Evolutionary conservation across 1,140 invertebrate species (phyloP).

Genomic region (Liolophura sinensis): DNA sequence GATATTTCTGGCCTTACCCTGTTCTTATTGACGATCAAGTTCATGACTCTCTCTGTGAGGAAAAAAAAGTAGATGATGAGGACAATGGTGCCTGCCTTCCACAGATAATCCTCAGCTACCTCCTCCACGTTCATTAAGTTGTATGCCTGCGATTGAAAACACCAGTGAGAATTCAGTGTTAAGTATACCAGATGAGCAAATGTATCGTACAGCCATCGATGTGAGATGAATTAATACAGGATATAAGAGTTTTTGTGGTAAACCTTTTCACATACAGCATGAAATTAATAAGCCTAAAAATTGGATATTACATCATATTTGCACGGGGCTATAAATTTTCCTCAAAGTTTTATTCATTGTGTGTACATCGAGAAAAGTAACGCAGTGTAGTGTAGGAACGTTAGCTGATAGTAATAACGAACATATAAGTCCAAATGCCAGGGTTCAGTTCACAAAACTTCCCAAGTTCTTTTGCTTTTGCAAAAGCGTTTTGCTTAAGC

Average conservation of each 20-base stretch:
- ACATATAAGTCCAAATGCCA: no score
- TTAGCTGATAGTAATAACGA: no score
- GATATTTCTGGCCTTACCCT: constrained; percentile 42
- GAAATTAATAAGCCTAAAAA: not conserved
- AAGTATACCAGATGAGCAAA: not conserved
- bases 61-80: constrained; percentile 85
- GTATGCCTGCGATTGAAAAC: constrained; percentile 11
- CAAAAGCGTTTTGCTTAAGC: no score
- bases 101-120: constrained; percentile 61
- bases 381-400: no score
- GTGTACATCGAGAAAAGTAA: no score
- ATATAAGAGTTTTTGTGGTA: not conserved
- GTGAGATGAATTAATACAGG: not conserved
- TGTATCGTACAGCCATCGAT: not conserved
- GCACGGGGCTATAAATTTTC: not conserved
- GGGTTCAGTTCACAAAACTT: no score
- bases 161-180: not conserved
- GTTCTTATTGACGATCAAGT: constrained; percentile 59
- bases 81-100: constrained; percentile 81
- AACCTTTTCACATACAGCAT: not conserved
- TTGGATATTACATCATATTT: not conserved
- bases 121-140: constrained; percentile 13
- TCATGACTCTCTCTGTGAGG: constrained; percentile 80
- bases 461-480: no score
- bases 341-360: not conserved